Percentiles rank a stretch among this genome's conserved stretches.
These are phyloP conservation scores for Mesocricetus auratus DNA, from an alignment of 2,113 vertebrate species.

Conservation along the genomic window DNA sequence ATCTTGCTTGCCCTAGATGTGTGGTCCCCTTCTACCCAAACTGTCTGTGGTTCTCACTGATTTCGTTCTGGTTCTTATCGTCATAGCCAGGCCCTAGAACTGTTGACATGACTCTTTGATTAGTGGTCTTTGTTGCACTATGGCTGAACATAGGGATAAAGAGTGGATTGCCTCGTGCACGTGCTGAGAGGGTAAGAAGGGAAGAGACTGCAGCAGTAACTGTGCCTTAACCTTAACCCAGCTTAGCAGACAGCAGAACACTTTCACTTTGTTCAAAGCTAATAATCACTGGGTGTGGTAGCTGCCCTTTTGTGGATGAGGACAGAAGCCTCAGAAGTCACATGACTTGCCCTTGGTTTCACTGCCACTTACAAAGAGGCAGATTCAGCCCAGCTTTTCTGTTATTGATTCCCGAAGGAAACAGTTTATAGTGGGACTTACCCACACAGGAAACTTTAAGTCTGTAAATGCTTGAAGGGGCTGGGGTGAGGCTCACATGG, in stretches of 20 bases:
- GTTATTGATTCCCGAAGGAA: not conserved
- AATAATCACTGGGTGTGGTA: not conserved
- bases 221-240: not conserved
- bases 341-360: not conserved
- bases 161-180: not conserved
- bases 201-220: too few relatives aligned
- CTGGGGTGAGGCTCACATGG: not conserved
- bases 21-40: not conserved
- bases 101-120: conserved; percentile 11
- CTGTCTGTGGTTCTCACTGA: not conserved
- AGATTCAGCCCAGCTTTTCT: not conserved
- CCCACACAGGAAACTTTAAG: not conserved
- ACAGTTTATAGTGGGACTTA: not conserved
- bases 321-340: not conserved
- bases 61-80: conserved; percentile 66
- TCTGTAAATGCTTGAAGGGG: not conserved
- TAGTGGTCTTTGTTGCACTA: conserved; percentile 15
- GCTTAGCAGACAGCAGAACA: not conserved
- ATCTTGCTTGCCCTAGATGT: conserved; percentile 20
- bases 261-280: not conserved
- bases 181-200: not conserved
- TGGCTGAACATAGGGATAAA: conserved; percentile 23
- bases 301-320: not conserved
- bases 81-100: conserved; percentile 41
- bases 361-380: not conserved